Percentiles rank a stretch among this genome's conserved stretches.
Conservation (phyloP, 2,113 vertebrate genomes). For the Cololabis saira region DNA sequence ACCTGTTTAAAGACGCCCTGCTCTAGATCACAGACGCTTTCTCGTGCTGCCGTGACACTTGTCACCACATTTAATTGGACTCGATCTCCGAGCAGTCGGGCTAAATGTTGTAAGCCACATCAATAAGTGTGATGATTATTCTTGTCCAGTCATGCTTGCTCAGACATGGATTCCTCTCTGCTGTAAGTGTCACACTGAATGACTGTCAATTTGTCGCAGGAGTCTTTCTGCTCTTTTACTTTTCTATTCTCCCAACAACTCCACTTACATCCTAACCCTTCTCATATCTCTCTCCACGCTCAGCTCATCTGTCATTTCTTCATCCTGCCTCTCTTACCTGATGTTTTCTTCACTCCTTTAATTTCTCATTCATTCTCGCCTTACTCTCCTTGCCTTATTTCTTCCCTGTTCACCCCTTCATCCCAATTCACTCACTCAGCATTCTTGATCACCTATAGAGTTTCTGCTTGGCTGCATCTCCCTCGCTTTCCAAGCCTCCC, state of each 20-base stretch:
- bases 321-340: not conserved
- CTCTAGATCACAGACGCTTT: not conserved
- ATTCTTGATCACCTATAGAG: constrained; percentile 40
- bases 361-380: not conserved
- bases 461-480: constrained; percentile 55
- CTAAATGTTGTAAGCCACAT: constrained; percentile 40
- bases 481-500: constrained; percentile 34
- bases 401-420: constrained; percentile 5
- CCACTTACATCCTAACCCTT: not conserved
- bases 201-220: constrained; percentile 40
- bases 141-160: constrained; percentile 56
- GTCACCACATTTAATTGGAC: constrained; percentile 22
- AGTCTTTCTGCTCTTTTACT: constrained; percentile 4
- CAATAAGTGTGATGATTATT: constrained; percentile 58
- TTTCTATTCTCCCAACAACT: constrained; percentile 7
- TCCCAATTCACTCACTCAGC: constrained; percentile 23
- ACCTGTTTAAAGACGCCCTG: constrained; percentile 9
- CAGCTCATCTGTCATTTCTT: constrained; percentile 7
- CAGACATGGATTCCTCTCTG: constrained; percentile 52
- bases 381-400: not conserved
- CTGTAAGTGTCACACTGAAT: constrained; percentile 58
- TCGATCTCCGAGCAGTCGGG: constrained; percentile 22
- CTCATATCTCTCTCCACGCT: not conserved
- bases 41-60: constrained; percentile 3
- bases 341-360: not conserved